phyloP scores from a whole-genome alignment of 2,113 vertebrate genomes.

The Cygnus atratus region DNA sequence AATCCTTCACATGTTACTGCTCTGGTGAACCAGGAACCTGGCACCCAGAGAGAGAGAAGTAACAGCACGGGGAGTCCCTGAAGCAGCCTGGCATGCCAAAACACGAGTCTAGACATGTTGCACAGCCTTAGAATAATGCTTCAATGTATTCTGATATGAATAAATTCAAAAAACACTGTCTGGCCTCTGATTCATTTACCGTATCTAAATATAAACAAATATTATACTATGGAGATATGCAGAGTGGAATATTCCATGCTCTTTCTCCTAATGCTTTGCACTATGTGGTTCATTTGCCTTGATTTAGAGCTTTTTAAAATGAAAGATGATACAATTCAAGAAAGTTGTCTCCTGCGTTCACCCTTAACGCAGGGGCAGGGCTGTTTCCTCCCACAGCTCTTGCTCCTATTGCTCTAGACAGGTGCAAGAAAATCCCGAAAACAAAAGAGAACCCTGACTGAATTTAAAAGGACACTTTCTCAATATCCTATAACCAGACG shows the following conservation, averaged over 20 bases:
- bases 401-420: not conserved
- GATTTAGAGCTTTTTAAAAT: not conserved
- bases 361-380: not conserved
- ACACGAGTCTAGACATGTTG: not conserved
- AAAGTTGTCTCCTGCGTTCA: not conserved
- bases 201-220: not conserved
- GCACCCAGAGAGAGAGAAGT: not conserved
- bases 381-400: not conserved
- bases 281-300: not conserved
- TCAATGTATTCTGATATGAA: not conserved
- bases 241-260: not conserved
- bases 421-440: not conserved
- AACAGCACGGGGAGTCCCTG: not conserved
- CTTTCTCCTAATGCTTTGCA: not conserved
- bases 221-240: not conserved
- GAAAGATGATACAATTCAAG: not conserved
- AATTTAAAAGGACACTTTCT: not conserved
- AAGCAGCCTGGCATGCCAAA: not conserved
- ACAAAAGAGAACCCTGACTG: not conserved
- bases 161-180: not conserved
- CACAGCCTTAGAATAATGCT: not conserved
- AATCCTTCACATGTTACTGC: not conserved
- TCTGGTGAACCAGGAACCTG: not conserved
- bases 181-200: not conserved
- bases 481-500: not conserved